Conservation (phyloP, 2,888 invertebrate species). For the Panopea generosa region DNA sequence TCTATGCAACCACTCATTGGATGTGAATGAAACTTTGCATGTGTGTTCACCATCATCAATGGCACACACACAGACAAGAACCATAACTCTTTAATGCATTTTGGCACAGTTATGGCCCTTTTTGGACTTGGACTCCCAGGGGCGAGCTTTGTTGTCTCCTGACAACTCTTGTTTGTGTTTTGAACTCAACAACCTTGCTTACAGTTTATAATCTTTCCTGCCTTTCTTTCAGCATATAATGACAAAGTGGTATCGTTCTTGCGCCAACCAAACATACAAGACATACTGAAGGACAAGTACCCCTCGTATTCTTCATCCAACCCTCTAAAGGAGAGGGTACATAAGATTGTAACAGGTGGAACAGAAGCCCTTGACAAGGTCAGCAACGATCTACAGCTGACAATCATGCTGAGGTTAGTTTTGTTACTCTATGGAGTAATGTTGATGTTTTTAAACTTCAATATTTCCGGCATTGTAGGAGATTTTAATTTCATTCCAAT, state of each 20-base stretch:
- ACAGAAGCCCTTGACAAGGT: conserved; percentile 93
- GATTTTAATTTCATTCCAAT: background rate
- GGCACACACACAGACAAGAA: too few species aligned
- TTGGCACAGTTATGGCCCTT: too few species aligned
- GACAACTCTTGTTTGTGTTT: too few species aligned
- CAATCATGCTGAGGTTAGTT: conserved; percentile 93
- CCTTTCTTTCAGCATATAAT: conserved; percentile 90
- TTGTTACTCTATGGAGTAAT: background rate
- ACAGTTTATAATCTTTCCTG: too few species aligned
- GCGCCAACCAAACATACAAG: conserved; percentile 96
- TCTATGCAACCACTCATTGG: too few species aligned
- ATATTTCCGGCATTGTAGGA: background rate
- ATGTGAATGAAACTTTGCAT: too few species aligned
- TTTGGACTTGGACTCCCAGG: too few species aligned
- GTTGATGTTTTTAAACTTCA: too few species aligned
- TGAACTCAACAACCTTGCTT: too few species aligned
- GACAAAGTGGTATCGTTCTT: conserved; percentile 98
- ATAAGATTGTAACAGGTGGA: conserved; percentile 95
- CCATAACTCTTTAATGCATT: too few species aligned
- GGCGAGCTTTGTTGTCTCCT: too few species aligned
- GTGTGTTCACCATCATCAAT: too few species aligned
- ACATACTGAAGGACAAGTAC: conserved; percentile 89
- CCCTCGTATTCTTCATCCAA: conserved; percentile 90
- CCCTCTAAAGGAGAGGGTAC: conserved; percentile 93
- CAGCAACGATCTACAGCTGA: conserved; percentile 97